Conservation (phyloP, 2,888 invertebrate genomes). For the Acleris sparsana region DNA sequence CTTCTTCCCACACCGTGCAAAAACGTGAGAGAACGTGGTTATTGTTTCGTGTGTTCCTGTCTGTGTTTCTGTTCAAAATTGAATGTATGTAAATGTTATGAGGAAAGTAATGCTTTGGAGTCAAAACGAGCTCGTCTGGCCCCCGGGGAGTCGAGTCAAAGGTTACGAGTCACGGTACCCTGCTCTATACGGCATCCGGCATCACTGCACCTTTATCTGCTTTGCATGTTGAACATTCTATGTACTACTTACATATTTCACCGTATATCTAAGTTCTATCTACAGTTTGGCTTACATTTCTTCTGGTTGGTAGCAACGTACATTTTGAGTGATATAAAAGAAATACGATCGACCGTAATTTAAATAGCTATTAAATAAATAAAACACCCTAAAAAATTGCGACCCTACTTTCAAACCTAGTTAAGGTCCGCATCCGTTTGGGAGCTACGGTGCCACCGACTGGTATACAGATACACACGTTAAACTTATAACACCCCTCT, state of each 20-base stretch:
- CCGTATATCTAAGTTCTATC: conserved; percentile 42
- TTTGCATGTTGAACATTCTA: conserved; percentile 41
- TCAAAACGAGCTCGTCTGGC: conserved; percentile 56
- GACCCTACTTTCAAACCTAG: too few species aligned
- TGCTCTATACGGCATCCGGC: conserved; percentile 46
- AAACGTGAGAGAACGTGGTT: conserved; percentile 23
- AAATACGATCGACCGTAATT: too few species aligned
- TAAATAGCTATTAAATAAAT: too few species aligned
- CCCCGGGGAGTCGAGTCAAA: conserved; percentile 59
- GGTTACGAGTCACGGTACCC: conserved; percentile 62
- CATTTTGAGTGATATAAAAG: too few species aligned
- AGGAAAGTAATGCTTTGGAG: conserved; percentile 25
- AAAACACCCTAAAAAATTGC: too few species aligned
- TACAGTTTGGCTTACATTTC: conserved; percentile 40
- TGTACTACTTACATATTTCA: conserved; percentile 26
- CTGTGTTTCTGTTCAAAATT: conserved; percentile 18
- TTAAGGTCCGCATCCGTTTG: too few species aligned
- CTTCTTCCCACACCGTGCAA: conserved; percentile 19
- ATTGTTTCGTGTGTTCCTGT: conserved; percentile 17
- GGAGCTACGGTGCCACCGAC: too few species aligned
- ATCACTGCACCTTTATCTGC: conserved; percentile 46
- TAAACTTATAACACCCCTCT: too few species aligned
- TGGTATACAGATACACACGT: too few species aligned
- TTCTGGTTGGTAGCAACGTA: background rate
- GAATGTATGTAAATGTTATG: conserved; percentile 21